Conservation (phyloP, 1,140 invertebrate genomes). For the Drosophila auraria region DNA sequence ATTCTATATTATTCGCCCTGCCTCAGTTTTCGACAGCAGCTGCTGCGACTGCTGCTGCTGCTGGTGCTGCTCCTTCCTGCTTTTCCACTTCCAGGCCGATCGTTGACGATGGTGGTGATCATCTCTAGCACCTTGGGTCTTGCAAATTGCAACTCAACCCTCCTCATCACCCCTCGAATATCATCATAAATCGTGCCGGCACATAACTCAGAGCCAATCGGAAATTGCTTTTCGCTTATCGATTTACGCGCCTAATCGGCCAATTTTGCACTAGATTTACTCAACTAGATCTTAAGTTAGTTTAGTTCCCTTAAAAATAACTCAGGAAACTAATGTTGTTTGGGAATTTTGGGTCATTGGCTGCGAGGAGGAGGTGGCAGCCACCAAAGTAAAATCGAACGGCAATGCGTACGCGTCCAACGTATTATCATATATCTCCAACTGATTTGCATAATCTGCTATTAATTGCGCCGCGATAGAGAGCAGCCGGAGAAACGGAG, state of each 20-base stretch:
- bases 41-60: slow-evolving; percentile 19
- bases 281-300: not conserved
- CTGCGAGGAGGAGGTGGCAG: not conserved
- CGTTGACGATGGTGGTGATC: slow-evolving; percentile 43
- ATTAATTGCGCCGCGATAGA: slow-evolving; percentile 76
- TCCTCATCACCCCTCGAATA: slow-evolving; percentile 24
- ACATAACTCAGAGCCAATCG: slow-evolving; percentile 78
- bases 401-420: slow-evolving; percentile 34
- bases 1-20: slow-evolving; percentile 83
- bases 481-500: slow-evolving; percentile 26
- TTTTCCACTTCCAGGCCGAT: slow-evolving; percentile 20
- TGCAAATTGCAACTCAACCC: slow-evolving; percentile 62
- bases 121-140: slow-evolving; percentile 58
- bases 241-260: slow-evolving; percentile 77
- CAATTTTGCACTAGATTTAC: slow-evolving; percentile 67
- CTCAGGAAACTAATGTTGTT: slow-evolving; percentile 27
- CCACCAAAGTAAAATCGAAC: slow-evolving; percentile 25
- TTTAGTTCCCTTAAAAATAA: not conserved
- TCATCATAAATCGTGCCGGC: slow-evolving; percentile 70
- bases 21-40: slow-evolving; percentile 68
- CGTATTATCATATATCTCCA: slow-evolving; percentile 48
- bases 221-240: slow-evolving; percentile 81
- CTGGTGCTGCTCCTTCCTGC: slow-evolving; percentile 3
- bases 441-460: slow-evolving; percentile 80
- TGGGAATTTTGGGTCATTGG: slow-evolving; percentile 30